Base-by-base conservation (phyloP, 2,113 vertebrate genomes). In the Heterotilapia buettikoferi region DNA sequence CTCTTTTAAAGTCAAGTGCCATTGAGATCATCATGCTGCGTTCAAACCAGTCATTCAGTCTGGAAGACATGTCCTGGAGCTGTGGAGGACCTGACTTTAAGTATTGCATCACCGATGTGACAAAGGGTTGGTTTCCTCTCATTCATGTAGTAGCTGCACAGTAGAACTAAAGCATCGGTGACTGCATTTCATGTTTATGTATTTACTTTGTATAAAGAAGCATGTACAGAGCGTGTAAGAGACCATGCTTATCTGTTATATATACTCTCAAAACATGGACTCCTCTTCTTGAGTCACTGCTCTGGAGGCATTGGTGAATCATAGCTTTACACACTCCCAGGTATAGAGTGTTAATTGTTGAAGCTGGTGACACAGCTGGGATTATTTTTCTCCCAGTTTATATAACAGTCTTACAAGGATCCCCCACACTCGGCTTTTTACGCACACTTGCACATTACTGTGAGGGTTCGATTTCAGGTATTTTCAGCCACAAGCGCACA, bases 1-100 rank as follows among this genome's bases (percentile, higher is more conserved):
- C 98, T 21, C 95, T 99, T 92, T 92, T 99, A 36, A 99, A 99
- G 93, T 99, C 98, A 40, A 99, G 98, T 4, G 98, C 97, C 95
- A 99, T 99, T 0, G 99, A 99, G 96, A 98, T 99, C 88, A 99
- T 99, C 94, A 99, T 99, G 99, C 94, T 99, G 82, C 97, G 99
- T 40, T 99, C 99, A 9, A 99, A 99, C 92, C 97, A 99, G 95
- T 99, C 98, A 3, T 99, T 99, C 96, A 97, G 89, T 66, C 91
- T 98, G 76, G 98, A 99, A 6, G 98, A 99, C 92, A 99, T 99
- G 98, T 96, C 97, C 59, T 99, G 99, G 99, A 97, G 97, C 93
- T 99, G 99, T 0, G 98, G 98, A 79, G 96, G 96, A 73, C 96
- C 86, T 0, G 98, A 99, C 79, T 99, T 98, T 93, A 99, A 98